Base-by-base conservation (phyloP, 2,113 vertebrate genomes). In the Spea multiplicata region DNA sequence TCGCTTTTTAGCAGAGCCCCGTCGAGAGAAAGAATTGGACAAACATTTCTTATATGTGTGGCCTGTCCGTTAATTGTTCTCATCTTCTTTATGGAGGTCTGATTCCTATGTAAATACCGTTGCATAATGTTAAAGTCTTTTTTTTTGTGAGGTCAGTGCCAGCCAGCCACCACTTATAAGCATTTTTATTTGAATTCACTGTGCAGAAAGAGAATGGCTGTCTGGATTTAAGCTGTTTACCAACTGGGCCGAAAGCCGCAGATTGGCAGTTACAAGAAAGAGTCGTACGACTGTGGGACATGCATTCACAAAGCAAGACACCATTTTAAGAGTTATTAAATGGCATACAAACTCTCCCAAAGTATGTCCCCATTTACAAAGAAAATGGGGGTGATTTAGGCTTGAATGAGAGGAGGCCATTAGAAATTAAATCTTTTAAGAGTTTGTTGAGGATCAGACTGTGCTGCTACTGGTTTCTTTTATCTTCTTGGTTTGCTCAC, bases 31-130 rank as follows among this genome's bases (percentile, higher is more conserved):
- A 86, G 85, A 88, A 87, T 85, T 83, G 87, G 89, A 87, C 89
- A 91, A 90, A 92, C 89, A 88, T 89, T 89, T 83, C 87, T 89
- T 90, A 87, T 91, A 91, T 90, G 88, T 88, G 88, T 90, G 88
- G 88, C 87, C 89, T 87, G 84, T 84, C 87, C 84, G 88, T 88
- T 90, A 90, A 90, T 90, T 91, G 88, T 84, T 84, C 88, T 88
- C 79, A 86, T 88, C 90, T 89, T 86, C 87, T 89, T 88, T 83
- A 78, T 82, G 75, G 83, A 89, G 89, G 89, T 87, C 91, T 91
- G 90, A 91, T 93, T 93, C 90, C 91, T 90, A 92, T 94, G 93
- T 93, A 93, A 93, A 94, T 92, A 91, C 88, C 89, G 89, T 90
- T 92, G 92, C 91, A 94, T 92, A 92, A 93, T 92, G 91, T 91